Percentiles rank a stretch among this genome's conserved stretches.
Evolutionary conservation across 2,888 invertebrate genomes (phyloP).

Genomic region (Drosophila anceps): DNA sequence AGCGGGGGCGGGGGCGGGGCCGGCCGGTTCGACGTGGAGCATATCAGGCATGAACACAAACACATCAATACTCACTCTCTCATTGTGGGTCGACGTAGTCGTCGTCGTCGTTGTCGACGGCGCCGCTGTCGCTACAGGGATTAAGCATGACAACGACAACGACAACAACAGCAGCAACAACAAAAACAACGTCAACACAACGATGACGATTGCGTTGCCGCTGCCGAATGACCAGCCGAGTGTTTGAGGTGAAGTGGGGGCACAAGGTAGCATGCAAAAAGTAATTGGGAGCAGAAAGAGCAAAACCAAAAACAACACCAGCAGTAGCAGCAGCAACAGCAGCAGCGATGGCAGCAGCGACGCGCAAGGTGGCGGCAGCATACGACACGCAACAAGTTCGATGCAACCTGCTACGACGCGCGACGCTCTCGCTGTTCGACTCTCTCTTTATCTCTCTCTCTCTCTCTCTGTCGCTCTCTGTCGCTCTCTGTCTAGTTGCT

Average conservation of each 20-base stretch:
- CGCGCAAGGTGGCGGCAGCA: slow-evolving; percentile 75
- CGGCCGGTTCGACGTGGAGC: slow-evolving; percentile 47
- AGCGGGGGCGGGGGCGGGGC: slow-evolving; percentile 14
- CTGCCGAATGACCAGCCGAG: slow-evolving; percentile 65
- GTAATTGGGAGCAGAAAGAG: slow-evolving; percentile 82
- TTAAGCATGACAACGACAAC: slow-evolving; percentile 66
- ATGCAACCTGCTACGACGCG: slow-evolving; percentile 60
- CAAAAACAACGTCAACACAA: slow-evolving; percentile 69
- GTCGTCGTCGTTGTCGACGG: slow-evolving; percentile 62
- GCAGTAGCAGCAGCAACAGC: slow-evolving; percentile 50
- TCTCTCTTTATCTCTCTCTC: slow-evolving; percentile 9
- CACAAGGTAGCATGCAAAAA: slow-evolving; percentile 82
- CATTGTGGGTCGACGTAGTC: slow-evolving; percentile 60
- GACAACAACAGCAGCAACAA: slow-evolving; percentile 16
- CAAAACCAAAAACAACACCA: slow-evolving; percentile 53
- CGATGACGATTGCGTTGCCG: slow-evolving; percentile 71
- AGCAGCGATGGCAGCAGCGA: slow-evolving; percentile 33
- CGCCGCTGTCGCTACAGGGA: slow-evolving; percentile 63
- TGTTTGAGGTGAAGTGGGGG: slow-evolving; percentile 77
- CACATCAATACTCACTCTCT: slow-evolving; percentile 54
- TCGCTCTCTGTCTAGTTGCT: slow-evolving; percentile 4
- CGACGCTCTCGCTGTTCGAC: slow-evolving; percentile 2
- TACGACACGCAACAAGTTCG: slow-evolving; percentile 76
- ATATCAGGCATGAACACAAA: slow-evolving; percentile 61
- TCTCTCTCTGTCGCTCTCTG: not conserved